phyloP scores from a whole-genome alignment of 2,797 vertebrate genomes.

The Netta rufina region DNA sequence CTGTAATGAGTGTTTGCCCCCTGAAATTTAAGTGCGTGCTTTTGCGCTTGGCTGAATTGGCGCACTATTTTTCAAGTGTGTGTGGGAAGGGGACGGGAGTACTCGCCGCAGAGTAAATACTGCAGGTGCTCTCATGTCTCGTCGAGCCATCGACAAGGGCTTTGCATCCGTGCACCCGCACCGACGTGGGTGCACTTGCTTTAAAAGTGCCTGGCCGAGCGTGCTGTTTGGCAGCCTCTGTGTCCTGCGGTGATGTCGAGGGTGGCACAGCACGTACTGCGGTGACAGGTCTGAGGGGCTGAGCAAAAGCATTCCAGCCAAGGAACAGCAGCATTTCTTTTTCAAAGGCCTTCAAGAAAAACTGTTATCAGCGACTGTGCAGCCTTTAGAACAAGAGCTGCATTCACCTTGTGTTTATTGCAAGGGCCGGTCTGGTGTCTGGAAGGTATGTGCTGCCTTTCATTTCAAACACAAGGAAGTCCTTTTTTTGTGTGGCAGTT shows the following conservation, averaged over 20 bases:
- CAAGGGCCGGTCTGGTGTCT: neutral
- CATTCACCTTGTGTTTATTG: constrained; percentile 14
- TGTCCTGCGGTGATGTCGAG: neutral
- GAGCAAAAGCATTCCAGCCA: fast-evolving
- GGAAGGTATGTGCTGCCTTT: neutral
- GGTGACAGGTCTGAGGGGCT: fast-evolving
- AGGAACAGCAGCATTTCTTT: neutral
- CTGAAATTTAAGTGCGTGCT: neutral
- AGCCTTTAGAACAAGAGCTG: neutral
- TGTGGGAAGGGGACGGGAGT: neutral
- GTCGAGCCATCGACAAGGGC: neutral
- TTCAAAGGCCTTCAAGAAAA: neutral
- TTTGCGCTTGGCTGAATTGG: neutral
- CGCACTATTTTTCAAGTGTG: fast-evolving
- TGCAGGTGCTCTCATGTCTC: neutral
- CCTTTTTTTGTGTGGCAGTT: constrained; percentile 19
- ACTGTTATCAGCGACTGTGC: fast-evolving
- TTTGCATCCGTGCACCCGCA: neutral
- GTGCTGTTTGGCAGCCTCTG: neutral
- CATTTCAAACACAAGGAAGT: constrained; percentile 10
- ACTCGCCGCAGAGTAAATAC: neutral
- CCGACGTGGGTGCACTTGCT: neutral
- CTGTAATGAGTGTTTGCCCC: neutral
- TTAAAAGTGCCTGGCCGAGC: fast-evolving
- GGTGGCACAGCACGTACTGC: fast-evolving